Evolutionary conservation across 2,113 vertebrate species (phyloP), one percentile per base, ranked within the genome.

Genomic region (Clarias batrachus): DNA sequence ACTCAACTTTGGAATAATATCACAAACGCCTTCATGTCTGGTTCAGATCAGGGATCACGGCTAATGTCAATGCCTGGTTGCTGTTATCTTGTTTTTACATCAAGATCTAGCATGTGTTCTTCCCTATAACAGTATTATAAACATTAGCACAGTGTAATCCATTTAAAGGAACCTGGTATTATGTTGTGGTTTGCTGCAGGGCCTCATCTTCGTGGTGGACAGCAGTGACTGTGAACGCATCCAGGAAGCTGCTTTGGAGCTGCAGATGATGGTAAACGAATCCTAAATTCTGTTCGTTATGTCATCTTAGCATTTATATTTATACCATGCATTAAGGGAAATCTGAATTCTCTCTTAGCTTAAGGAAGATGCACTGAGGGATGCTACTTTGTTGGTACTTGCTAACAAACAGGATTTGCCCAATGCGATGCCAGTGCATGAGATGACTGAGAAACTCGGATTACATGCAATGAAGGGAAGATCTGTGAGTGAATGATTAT

Each of bases 361-460:
- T 90, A 93, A 95, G 73, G 96, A 97, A 90, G 95, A 96, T 88
- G 96, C 96, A 76, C 94, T 97, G 92, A 92, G 90, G 89, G 95
- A 96, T 86, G 95, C 95, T 0, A 94, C 96, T 86, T 91, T 97
- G 89, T 93, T 97, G 89, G 95, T 97, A 70, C 96, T 97, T 70
- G 96, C 96, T 3, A 97, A 97, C 93, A 97, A 97, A 90, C 96
- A 97, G 86, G 96, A 97, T 87, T 94, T 97, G 93, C 96, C 96
- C 85, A 96, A 96, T 70, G 96, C 95, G 77, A 96, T 97, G 95
- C 92, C 95, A 76, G 95, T 96, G 91, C 95, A 94, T 85, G 96
- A 97, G 93, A 95, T 97, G 95, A 97, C 96, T 85, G 96, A 96
- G 82, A 97, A 95, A 91, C 91, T 97, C 94, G 94, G 94, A 81